These are phyloP conservation scores for Lordiphosa collinella DNA, from an alignment of 1,140 invertebrate genomes.

Conservation along the genomic window DNA sequence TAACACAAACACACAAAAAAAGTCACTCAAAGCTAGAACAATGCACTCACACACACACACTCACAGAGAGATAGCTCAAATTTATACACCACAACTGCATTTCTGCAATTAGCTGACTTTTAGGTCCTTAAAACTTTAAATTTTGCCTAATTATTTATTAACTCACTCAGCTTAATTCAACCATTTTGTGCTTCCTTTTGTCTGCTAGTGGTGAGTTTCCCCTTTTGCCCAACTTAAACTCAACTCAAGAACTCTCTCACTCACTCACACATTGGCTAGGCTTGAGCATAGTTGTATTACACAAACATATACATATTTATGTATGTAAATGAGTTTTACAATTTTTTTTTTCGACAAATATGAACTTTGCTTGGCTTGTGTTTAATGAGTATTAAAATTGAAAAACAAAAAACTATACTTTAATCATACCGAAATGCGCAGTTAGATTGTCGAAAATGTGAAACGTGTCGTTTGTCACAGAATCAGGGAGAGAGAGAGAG, in stretches of 20 bases:
- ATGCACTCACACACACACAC: constrained; percentile 24
- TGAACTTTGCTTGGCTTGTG: constrained; percentile 38
- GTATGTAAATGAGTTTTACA: constrained; percentile 62
- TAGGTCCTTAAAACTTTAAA: no score
- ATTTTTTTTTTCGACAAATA: constrained; percentile 16
- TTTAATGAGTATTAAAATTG: constrained; percentile 18
- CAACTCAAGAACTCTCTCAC: constrained; percentile 39
- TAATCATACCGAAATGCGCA: constrained; percentile 48
- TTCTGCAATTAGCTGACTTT: constrained; percentile 68
- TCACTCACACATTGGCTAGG: neutral
- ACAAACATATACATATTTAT: constrained; percentile 9
- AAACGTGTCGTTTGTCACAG: constrained; percentile 31
- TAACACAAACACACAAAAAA: constrained; percentile 33
- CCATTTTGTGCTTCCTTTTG: no score
- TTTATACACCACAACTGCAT: constrained; percentile 71
- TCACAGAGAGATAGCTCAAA: constrained; percentile 40
- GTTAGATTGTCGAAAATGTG: constrained; percentile 57
- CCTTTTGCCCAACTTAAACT: neutral
- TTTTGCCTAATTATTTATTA: no score
- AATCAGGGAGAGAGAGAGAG: no score
- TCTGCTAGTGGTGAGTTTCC: constrained; percentile 47
- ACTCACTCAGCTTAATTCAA: no score
- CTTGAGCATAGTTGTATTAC: neutral
- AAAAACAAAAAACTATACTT: constrained; percentile 1
- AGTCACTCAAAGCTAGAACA: constrained; percentile 54